phyloP scores from a whole-genome alignment of 2,888 invertebrate genomes.

The Drosophila colorata region DNA sequence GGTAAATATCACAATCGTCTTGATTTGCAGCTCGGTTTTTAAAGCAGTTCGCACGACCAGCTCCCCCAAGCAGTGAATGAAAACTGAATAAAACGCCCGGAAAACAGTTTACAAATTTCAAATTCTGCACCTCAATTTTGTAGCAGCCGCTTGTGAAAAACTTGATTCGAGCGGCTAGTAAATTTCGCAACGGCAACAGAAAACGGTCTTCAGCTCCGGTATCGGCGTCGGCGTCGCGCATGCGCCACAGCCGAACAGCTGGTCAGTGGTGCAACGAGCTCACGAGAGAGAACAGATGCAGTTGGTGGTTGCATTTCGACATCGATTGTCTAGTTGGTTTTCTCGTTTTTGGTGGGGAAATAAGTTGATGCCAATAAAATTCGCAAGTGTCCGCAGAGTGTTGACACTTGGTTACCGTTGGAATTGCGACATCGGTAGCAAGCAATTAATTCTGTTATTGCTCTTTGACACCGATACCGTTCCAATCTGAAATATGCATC shows the following conservation, averaged over 20 bases:
- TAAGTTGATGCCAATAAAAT: slow-evolving; percentile 48
- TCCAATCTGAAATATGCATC: background rate
- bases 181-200: slow-evolving; percentile 56
- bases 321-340: slow-evolving; percentile 50
- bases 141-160: slow-evolving; percentile 46
- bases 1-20: background rate
- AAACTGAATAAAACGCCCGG: slow-evolving; percentile 57
- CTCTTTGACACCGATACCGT: slow-evolving; percentile 14
- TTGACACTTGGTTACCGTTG: slow-evolving; percentile 56
- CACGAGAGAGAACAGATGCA: slow-evolving; percentile 64
- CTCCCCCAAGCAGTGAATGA: slow-evolving; percentile 52
- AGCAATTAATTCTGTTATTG: slow-evolving; percentile 29
- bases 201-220: background rate
- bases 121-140: slow-evolving; percentile 59
- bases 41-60: slow-evolving; percentile 39
- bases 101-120: slow-evolving; percentile 57
- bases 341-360: slow-evolving; percentile 54
- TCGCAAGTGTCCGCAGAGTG: slow-evolving; percentile 48
- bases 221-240: slow-evolving; percentile 28
- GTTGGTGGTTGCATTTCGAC: slow-evolving; percentile 53
- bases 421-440: slow-evolving; percentile 48
- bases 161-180: slow-evolving; percentile 68
- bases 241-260: slow-evolving; percentile 31
- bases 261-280: slow-evolving; percentile 49
- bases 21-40: slow-evolving; percentile 4